Evolutionary conservation across 2,113 vertebrate species (phyloP).

Genomic region (Xenopus borealis): DNA sequence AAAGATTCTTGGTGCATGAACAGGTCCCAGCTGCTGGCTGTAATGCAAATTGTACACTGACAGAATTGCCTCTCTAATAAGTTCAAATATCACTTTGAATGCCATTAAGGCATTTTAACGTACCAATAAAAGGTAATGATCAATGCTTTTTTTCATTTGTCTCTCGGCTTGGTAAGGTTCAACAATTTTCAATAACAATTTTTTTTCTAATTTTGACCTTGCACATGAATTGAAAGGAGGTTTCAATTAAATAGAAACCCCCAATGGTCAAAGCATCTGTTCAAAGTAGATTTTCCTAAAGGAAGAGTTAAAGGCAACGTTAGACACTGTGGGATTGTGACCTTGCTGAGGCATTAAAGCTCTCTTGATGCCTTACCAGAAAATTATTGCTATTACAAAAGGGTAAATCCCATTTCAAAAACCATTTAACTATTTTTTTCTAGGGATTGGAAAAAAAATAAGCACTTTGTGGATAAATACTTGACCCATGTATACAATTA

Average conservation of each 20-base stretch:
- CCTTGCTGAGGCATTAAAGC: constrained; percentile 4
- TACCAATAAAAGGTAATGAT: constrained; percentile 12
- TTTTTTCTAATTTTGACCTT: constrained; percentile 16
- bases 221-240: not conserved
- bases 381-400: constrained; percentile 18
- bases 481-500: not conserved
- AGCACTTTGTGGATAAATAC: not conserved
- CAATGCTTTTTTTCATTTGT: constrained; percentile 15
- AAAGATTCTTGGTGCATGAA: constrained; percentile 33
- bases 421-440: constrained; percentile 5
- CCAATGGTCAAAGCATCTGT: constrained; percentile 1
- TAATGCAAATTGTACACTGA: constrained; percentile 29
- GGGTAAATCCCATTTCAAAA: not conserved
- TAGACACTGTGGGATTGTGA: not conserved
- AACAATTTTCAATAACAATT: constrained; percentile 8
- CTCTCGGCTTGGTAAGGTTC: not conserved
- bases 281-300: constrained; percentile 7
- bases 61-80: constrained; percentile 23
- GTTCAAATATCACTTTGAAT: constrained; percentile 8
- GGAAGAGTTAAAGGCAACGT: not conserved
- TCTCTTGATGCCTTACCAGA: not conserved
- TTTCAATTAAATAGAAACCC: not conserved
- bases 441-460: constrained; percentile 10
- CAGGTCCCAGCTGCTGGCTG: constrained; percentile 32
- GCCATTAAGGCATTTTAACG: constrained; percentile 9